Conservation (phyloP, 2,888 invertebrate species). For the Drosophila gaucha region DNA sequence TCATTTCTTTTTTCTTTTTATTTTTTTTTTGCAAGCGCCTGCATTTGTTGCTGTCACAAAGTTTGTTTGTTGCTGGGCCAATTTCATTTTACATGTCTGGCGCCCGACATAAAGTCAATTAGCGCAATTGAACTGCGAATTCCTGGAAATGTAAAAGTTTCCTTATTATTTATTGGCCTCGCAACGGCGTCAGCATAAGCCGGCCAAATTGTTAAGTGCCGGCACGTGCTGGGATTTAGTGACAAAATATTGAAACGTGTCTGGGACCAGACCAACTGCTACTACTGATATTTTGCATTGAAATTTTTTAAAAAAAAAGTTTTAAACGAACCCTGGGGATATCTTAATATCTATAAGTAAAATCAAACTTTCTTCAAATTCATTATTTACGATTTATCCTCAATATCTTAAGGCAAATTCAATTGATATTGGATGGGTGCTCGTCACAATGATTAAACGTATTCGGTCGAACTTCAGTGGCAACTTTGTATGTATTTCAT, state of each 20-base stretch:
- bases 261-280: slow-evolving; percentile 2
- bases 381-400: slow-evolving; percentile 7
- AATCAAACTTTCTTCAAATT: slow-evolving; percentile 2
- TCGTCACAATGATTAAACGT: slow-evolving; percentile 33
- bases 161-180: slow-evolving; percentile 50
- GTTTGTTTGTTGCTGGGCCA: slow-evolving; percentile 26
- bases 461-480: slow-evolving; percentile 28
- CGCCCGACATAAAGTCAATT: slow-evolving; percentile 64
- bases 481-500: slow-evolving; percentile 5
- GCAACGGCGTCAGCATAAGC: slow-evolving; percentile 15
- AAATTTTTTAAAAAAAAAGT: not conserved
- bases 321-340: not conserved
- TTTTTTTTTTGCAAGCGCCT: slow-evolving; percentile 19
- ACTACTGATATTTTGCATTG: no score
- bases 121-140: slow-evolving; percentile 69
- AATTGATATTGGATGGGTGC: slow-evolving; percentile 4
- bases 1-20: slow-evolving; percentile 9
- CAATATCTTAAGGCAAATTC: not conserved
- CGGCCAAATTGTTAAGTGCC: slow-evolving; percentile 48
- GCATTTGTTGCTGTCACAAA: slow-evolving; percentile 40
- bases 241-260: slow-evolving; percentile 31
- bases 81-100: slow-evolving; percentile 8
- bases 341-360: not conserved
- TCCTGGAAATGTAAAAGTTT: slow-evolving; percentile 62
- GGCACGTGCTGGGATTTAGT: slow-evolving; percentile 61